Conservation (phyloP, 2,797 vertebrate genomes). For the Ciconia nigra region DNA sequence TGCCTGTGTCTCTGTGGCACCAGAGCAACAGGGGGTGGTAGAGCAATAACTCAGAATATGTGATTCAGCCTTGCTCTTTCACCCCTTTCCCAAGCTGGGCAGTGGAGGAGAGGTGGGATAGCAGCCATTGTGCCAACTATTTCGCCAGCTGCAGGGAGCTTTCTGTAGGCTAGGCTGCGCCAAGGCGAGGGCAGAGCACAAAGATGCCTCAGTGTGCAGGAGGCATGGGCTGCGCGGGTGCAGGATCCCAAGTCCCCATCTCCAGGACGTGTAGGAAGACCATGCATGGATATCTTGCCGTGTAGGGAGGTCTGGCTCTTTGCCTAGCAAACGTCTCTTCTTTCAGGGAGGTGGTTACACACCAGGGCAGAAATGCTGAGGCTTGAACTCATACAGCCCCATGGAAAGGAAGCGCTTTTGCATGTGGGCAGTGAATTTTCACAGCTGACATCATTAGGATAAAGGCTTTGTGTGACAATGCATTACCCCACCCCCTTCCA, state of each 20-base stretch:
- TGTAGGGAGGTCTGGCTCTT: slow-evolving; percentile 18
- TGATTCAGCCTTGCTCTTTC: neutral
- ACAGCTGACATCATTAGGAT: neutral
- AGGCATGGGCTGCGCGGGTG: neutral
- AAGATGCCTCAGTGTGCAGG: neutral
- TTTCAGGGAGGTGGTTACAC: neutral
- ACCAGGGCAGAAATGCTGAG: neutral
- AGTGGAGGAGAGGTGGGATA: neutral
- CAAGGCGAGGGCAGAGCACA: neutral
- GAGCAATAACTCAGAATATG: neutral
- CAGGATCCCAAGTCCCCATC: neutral
- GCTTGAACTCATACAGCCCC: neutral
- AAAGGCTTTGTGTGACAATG: neutral
- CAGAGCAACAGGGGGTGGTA: accelerated
- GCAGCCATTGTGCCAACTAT: neutral
- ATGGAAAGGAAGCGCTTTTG: slow-evolving; percentile 5
- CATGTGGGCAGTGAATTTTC: slow-evolving; percentile 43
- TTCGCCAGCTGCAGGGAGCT: neutral
- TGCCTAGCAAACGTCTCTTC: neutral
- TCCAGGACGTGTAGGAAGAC: neutral
- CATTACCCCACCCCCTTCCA: neutral
- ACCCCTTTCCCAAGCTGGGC: neutral
- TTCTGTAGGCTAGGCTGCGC: neutral
- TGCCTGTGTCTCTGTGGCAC: neutral
- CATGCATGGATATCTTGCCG: neutral